Percentiles rank a stretch among this genome's conserved stretches.
Conservation (phyloP, 2,797 vertebrate genomes). For the Neosilurus hyrtlii region DNA sequence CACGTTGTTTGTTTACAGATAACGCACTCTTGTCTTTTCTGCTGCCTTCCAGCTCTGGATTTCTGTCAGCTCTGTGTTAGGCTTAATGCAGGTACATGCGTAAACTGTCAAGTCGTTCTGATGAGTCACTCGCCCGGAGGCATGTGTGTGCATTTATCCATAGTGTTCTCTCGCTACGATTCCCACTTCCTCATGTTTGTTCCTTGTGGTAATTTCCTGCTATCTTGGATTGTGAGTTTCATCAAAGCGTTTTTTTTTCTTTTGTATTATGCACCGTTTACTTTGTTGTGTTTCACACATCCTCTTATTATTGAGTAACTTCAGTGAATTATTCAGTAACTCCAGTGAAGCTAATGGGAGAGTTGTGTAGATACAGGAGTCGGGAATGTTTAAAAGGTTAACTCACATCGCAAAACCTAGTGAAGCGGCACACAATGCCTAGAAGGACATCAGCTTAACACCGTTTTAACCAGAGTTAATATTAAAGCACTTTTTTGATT, state of each 20-base stretch:
- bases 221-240: constrained; percentile 54
- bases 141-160: constrained; percentile 60
- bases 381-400: not conserved
- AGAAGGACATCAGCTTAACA: not conserved
- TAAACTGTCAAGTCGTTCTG: constrained; percentile 61
- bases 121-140: constrained; percentile 65
- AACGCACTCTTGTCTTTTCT: constrained; percentile 3
- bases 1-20: constrained; percentile 10
- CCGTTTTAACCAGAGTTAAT: not conserved
- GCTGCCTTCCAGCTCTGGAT: constrained; percentile 49
- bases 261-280: not conserved
- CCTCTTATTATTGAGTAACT: not conserved
- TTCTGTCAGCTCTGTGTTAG: constrained; percentile 49
- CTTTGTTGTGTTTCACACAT: not conserved
- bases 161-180: constrained; percentile 35
- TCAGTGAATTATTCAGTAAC: not conserved
- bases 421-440: constrained; percentile 51
- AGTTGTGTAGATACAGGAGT: not conserved
- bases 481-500: not conserved
- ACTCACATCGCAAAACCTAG: constrained; percentile 56
- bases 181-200: constrained; percentile 59
- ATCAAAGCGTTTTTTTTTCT: constrained; percentile 12
- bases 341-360: too few species aligned
- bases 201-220: constrained; percentile 65
- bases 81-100: constrained; percentile 60